Conservation (phyloP, 2,888 invertebrate species). For the Lithophane leautieri region DNA sequence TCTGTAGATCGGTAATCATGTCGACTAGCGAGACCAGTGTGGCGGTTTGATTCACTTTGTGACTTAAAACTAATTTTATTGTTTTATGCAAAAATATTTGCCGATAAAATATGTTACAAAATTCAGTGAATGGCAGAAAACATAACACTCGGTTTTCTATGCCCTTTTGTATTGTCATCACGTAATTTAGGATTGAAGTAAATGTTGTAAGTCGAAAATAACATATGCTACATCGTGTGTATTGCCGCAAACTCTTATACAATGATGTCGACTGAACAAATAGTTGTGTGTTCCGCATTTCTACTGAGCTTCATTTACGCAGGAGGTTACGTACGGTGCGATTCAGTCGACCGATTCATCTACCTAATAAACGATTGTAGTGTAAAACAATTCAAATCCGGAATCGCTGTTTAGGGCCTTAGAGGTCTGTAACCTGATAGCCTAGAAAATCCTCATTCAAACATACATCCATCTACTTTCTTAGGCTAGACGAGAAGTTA, state of each 20-base stretch:
- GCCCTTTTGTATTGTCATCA: conserved; percentile 85
- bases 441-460: conserved; percentile 1
- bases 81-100: conserved; percentile 16
- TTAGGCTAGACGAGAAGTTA: conserved; percentile 44
- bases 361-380: conserved; percentile 70
- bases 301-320: conserved; percentile 88
- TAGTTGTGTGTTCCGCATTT: conserved; percentile 90
- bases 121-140: conserved; percentile 56
- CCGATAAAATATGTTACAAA: conserved; percentile 60
- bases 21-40: no score
- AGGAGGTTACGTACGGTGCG: conserved; percentile 82
- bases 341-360: conserved; percentile 74
- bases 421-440: conserved; percentile 13
- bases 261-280: conserved; percentile 90
- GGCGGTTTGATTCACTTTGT: neutral
- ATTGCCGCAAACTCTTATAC: conserved; percentile 89
- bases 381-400: conserved; percentile 54
- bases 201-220: conserved; percentile 89
- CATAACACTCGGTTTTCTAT: conserved; percentile 72
- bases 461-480: conserved; percentile 42
- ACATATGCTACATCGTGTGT: conserved; percentile 86
- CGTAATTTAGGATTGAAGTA: conserved; percentile 87
- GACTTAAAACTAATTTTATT: neutral
- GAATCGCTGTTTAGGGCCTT: conserved; percentile 5
- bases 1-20: neutral